These are phyloP conservation scores for Incurvaria masculella DNA, from an alignment of 2,888 invertebrate species.

Conservation along the genomic window DNA sequence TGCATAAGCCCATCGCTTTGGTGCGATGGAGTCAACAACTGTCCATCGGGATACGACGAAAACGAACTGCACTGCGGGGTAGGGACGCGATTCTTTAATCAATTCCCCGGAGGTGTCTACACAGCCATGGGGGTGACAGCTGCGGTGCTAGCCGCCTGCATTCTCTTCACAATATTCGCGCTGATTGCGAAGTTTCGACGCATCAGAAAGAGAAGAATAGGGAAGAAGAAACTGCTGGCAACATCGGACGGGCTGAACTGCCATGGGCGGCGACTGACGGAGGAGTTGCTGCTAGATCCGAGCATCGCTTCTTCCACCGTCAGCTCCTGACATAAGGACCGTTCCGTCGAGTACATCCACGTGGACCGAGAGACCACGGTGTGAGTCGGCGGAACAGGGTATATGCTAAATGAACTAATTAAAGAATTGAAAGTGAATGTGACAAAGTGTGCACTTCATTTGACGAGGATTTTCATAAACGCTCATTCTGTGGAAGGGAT, in stretches of 20 bases:
- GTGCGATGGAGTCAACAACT: conserved; percentile 68
- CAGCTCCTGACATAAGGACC: conserved; percentile 84
- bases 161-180: conserved; percentile 57
- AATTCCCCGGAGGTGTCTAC: conserved; percentile 52
- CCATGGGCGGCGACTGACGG: conserved; percentile 56
- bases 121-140: conserved; percentile 57
- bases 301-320: conserved; percentile 53
- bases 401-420: neutral
- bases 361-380: conserved; percentile 92
- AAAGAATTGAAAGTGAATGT: neutral
- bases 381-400: conserved; percentile 52
- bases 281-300: conserved; percentile 66
- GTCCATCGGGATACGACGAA: conserved; percentile 69
- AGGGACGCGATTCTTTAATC: conserved; percentile 44
- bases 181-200: conserved; percentile 56
- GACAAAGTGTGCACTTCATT: neutral
- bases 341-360: conserved; percentile 90
- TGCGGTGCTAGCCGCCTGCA: conserved; percentile 53
- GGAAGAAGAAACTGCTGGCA: conserved; percentile 38
- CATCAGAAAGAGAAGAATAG: conserved; percentile 48
- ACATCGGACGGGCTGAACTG: conserved; percentile 17
- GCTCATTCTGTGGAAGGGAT: no score
- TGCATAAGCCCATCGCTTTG: conserved; percentile 72
- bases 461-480: no score
- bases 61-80: conserved; percentile 61